phyloP scores from a whole-genome alignment of 2,888 invertebrate species.

The Selenia dentaria region DNA sequence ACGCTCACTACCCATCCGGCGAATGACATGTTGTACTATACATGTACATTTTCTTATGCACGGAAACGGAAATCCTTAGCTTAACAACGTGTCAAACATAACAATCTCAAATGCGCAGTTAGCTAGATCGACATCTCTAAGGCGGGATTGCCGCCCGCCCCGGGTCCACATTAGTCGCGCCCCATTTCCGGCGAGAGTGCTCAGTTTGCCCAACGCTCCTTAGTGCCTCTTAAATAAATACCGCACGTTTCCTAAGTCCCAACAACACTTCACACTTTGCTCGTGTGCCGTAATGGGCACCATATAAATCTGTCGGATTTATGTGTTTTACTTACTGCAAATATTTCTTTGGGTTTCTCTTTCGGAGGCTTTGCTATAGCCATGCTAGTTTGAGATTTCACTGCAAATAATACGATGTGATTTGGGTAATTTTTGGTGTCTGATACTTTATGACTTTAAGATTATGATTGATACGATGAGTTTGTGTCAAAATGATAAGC shows the following conservation, averaged over 20 bases:
- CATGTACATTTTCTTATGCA: no score
- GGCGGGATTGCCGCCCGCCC: conserved; percentile 22
- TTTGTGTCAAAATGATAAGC: no score
- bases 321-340: conserved; percentile 46
- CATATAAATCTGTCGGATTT: conserved; percentile 68
- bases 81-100: no score
- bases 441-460: no score
- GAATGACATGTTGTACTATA: no score
- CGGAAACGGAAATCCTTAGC: no score
- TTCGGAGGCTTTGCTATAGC: conserved; percentile 1
- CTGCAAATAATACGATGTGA: not conserved
- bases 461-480: no score
- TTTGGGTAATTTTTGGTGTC: no score
- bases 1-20: no score
- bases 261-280: conserved; percentile 80
- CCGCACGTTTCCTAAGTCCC: conserved; percentile 73
- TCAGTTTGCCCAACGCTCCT: conserved; percentile 62
- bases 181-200: conserved; percentile 74
- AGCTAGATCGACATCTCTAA: not conserved
- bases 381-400: not conserved
- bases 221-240: conserved; percentile 78
- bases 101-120: no score
- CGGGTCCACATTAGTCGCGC: conserved; percentile 68
- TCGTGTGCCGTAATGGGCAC: conserved; percentile 61
- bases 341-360: conserved; percentile 30